Base-by-base conservation (phyloP, 2,797 vertebrate genomes). In the Anguilla pacifica region DNA sequence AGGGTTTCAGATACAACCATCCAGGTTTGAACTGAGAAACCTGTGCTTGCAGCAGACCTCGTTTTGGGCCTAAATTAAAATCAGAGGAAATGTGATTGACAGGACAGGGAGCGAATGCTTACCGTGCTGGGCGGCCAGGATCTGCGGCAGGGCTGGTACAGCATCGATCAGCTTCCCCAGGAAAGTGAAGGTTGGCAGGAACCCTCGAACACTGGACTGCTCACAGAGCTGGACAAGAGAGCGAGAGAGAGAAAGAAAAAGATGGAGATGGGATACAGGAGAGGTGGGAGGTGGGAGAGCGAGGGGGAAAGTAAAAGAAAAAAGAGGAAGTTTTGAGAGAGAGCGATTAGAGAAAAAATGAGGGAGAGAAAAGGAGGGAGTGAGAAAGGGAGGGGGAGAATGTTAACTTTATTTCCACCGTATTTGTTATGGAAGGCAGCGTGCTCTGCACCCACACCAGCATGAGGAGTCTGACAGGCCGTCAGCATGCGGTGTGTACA, bases 81-180 rank as follows among this genome's bases (percentile, higher is more conserved):
- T n/a, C 17, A 7, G n/a, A 49, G 43, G 17, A 49, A 49, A 10
- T 25, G 39, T 79, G 74, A 79, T 46, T 43, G 17, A 43, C 31
- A 79, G 39, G 74, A 79, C 74, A 79, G 74, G 1, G 15, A 19
- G 35, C 11, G 2, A 79, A 4, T 95, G 96, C 94, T 96, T 86
- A 99, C 98, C 92, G 55, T 98, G 96, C 51, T 97, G 95, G 82
- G 94, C 93, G 59, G 97, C 94, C 86, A 99, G 93, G 31, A 88
- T 89, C 11, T 96, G 94, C 83, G 95, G 94, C 91, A 98, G 92
- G 77, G 89, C 88, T 84, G 98, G 96, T 67, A 96, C 90, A 13
- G 94, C 93, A 89, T 98, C 97, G 91, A 97, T 91, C 81, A 99
- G 90, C 91, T 96, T 98, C 91, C 98, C 98, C 92, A 99, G 89